Conservation (phyloP, 2,797 vertebrate species). For the Dermochelys coriacea region DNA sequence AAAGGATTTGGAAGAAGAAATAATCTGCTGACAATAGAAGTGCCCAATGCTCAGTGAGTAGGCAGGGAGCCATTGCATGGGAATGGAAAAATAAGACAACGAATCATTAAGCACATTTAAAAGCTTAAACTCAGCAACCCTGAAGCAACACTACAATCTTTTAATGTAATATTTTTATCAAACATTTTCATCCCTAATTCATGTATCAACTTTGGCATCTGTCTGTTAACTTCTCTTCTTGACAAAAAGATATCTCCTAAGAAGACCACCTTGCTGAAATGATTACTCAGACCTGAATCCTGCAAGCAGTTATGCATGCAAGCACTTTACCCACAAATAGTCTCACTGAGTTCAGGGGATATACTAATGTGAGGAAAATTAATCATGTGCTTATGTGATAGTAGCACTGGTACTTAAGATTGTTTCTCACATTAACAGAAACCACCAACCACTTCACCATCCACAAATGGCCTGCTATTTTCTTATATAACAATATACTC, state of each 20-base stretch:
- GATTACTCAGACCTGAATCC: background rate
- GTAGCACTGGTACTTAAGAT: background rate
- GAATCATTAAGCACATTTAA: background rate
- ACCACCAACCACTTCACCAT: background rate
- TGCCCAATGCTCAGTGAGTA: background rate
- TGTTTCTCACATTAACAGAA: background rate
- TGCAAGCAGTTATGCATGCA: fast-evolving
- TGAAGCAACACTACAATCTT: background rate
- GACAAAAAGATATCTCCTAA: background rate
- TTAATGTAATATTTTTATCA: background rate
- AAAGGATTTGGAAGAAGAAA: background rate
- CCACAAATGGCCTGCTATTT: background rate
- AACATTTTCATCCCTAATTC: background rate
- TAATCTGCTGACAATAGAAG: background rate
- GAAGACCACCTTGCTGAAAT: background rate
- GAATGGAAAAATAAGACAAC: background rate
- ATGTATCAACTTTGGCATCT: background rate
- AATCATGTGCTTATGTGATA: background rate
- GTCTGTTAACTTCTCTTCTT: background rate
- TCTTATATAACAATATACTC: background rate
- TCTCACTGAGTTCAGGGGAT: background rate
- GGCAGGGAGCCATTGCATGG: background rate
- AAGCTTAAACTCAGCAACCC: background rate
- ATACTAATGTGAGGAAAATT: background rate
- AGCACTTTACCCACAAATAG: background rate